These are phyloP conservation scores for Chloroceryle aenea DNA, from an alignment of 2,113 vertebrate species.

Conservation along the genomic window DNA sequence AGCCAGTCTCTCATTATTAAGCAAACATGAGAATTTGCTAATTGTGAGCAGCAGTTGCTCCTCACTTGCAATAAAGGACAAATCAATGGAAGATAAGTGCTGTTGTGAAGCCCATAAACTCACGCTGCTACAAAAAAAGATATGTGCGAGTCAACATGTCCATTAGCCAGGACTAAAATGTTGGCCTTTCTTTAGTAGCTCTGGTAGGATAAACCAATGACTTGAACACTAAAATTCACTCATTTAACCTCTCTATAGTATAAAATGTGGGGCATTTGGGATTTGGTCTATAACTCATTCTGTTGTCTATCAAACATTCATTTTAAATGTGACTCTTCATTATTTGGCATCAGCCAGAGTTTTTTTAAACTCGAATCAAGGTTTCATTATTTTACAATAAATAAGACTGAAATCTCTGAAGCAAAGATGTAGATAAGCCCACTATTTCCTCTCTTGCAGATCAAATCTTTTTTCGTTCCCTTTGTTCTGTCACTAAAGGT, in stretches of 20 bases:
- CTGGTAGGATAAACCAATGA: neutral
- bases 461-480: neutral
- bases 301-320: neutral
- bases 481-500: neutral
- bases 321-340: neutral
- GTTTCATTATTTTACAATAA: slow-evolving; percentile 19
- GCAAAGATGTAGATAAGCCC: neutral
- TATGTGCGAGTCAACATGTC: neutral
- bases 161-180: neutral
- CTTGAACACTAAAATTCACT: neutral
- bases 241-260: neutral
- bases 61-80: neutral
- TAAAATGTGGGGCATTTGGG: neutral
- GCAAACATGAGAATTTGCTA: neutral
- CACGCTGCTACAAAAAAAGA: neutral
- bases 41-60: neutral
- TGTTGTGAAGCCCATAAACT: neutral
- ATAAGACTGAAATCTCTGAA: neutral
- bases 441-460: neutral
- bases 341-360: neutral
- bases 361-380: neutral
- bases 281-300: neutral
- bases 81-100: neutral
- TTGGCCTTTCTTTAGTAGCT: neutral
- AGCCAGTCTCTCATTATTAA: neutral